These are phyloP conservation scores for Cryptoprocta ferox DNA, from an alignment of 2,797 vertebrate genomes.

Conservation along the genomic window DNA sequence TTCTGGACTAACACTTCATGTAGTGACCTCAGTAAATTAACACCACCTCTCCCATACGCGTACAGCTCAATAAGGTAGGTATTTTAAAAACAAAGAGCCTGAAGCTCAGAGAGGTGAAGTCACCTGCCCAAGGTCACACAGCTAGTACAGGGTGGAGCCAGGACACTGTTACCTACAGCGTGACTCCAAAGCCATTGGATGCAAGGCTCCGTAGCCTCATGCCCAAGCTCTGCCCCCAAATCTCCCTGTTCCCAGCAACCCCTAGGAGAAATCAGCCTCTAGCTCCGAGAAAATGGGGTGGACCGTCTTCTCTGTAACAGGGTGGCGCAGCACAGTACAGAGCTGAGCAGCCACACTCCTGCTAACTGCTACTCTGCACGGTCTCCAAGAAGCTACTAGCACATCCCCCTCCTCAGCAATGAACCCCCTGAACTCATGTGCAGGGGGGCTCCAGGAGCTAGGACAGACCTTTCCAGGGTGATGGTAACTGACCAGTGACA, in stretches of 20 bases:
- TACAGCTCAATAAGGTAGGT: not conserved
- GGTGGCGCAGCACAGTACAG: not conserved
- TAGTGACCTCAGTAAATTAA: slow-evolving; percentile 4
- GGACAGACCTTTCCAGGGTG: not conserved
- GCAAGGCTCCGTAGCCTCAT: not conserved
- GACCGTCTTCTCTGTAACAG: not conserved
- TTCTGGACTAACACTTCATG: not conserved
- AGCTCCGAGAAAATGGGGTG: not conserved
- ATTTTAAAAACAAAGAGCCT: slow-evolving; percentile 7
- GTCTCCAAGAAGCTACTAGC: not conserved
- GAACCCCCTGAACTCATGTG: not conserved
- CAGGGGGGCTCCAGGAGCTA: not conserved
- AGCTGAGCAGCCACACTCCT: not conserved
- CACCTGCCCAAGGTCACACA: not conserved
- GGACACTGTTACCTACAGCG: not conserved
- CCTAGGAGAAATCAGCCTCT: not conserved
- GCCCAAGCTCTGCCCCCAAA: not conserved
- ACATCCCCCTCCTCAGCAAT: too few species aligned
- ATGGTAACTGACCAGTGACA: fast-evolving
- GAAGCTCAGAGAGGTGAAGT: not conserved
- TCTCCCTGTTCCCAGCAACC: not conserved
- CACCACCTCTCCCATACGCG: not conserved
- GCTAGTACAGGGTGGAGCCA: not conserved
- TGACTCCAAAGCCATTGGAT: not conserved
- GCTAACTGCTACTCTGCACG: not conserved